Base-by-base conservation (phyloP, 2,888 invertebrate species). In the Caprella mutica region DNA sequence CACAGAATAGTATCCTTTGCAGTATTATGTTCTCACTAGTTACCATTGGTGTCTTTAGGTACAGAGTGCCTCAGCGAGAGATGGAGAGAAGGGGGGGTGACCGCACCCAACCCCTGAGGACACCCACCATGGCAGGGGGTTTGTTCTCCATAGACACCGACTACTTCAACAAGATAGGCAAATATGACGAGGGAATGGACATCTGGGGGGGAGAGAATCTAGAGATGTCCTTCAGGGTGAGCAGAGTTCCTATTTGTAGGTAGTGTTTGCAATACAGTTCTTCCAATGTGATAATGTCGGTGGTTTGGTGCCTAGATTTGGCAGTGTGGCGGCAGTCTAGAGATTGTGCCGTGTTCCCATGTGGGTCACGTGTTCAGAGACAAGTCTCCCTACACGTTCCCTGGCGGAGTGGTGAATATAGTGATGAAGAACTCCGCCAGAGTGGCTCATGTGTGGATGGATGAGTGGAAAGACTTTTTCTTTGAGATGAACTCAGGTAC, bases 391-490 rank as follows among this genome's bases (percentile, higher is more conserved):
- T 98, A 98, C 78, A 88, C 92, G 67, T 97, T 98, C 84, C 98
- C 98, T 59, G 98, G 98, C 69, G 98, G 96, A 67, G 91, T 92
- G 68, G 88, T 89, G 74, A 88, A 88, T 76, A 86, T 97, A 72
- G 94, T 97, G 70, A 85, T 96, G 70, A 92, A 94, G 78, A 99
- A 99, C 79, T 92, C 96, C 69, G 92, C 94, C 70, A 82, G 98
- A 70, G 93, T 96, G 70, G 97, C 96, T 70, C 92, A 94, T 76
- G 98, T 98, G 71, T 99, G 98, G 98, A 88, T 99, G 86, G 98
- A 97, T 82, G 93, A 97, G 76, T 97, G 96, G 89, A 86, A 91
- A 76, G 91, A 91, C 78, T 94, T 94, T 84, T 94, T 91, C 83
- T 93, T 91, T 84, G 89, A 90, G 77, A 92, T 94, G 87, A 93